A percentile compares a stretch with the other conserved stretches of the same genome.
phyloP scores from a whole-genome alignment of 23 tunicate genomes.

The Oikopleura vanhoeffeni region DNA sequence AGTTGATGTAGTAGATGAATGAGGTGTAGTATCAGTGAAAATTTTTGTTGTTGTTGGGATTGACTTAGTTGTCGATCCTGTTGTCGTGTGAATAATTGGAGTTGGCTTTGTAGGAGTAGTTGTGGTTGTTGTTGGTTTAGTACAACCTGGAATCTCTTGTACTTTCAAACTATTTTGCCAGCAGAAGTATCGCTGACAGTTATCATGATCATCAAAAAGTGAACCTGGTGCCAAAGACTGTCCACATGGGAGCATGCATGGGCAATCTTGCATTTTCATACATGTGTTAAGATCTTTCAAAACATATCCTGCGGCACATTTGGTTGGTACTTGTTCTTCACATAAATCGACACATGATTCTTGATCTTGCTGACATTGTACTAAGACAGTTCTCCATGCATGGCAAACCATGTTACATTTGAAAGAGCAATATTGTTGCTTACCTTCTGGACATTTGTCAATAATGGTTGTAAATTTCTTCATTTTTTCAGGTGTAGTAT shows the following conservation, averaged over 20 bases:
- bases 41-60: neutral
- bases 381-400: slow-evolving; percentile 46
- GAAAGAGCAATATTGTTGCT: slow-evolving; percentile 32
- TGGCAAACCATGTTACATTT: slow-evolving; percentile 78
- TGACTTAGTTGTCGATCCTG: neutral
- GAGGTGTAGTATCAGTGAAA: neutral
- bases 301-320: slow-evolving; percentile 71
- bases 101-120: slow-evolving; percentile 19
- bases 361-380: slow-evolving; percentile 41
- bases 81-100: neutral
- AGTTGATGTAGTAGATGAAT: neutral
- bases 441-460: slow-evolving; percentile 11
- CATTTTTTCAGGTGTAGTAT: neutral
- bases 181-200: slow-evolving; percentile 87
- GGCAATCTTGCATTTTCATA: slow-evolving; percentile 67
- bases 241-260: slow-evolving; percentile 85
- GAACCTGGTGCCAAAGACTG: slow-evolving; percentile 84
- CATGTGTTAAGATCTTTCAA: slow-evolving; percentile 73
- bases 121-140: slow-evolving; percentile 23
- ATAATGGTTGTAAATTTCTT: neutral
- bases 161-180: slow-evolving; percentile 85
- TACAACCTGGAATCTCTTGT: slow-evolving; percentile 59
- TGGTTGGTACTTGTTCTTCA: slow-evolving; percentile 51
- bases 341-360: slow-evolving; percentile 75
- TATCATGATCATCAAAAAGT: slow-evolving; percentile 45